These are phyloP conservation scores for Gobio gobio DNA, from an alignment of 2,113 vertebrate genomes.

Conservation along the genomic window DNA sequence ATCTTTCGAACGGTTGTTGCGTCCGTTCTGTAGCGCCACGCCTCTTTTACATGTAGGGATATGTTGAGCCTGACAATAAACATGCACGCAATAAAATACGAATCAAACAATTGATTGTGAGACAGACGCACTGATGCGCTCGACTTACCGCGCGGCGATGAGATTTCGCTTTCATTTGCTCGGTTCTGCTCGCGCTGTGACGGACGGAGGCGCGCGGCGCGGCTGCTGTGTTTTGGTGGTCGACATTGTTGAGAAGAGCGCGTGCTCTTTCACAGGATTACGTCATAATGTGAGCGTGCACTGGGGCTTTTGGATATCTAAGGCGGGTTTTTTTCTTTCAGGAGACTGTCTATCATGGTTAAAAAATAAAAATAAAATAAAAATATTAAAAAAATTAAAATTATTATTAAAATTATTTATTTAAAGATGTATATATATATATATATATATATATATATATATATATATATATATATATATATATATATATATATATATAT, in stretches of 20 bases:
- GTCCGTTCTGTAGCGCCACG: conserved; percentile 25
- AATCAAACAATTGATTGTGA: not conserved
- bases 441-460: too few relatives aligned
- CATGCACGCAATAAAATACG: not conserved
- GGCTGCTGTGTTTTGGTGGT: conserved; percentile 43
- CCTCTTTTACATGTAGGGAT: conserved; percentile 34
- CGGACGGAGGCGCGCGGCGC: conserved; percentile 30
- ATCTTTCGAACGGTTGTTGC: conserved; percentile 30
- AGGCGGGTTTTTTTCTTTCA: not conserved
- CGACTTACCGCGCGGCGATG: not conserved
- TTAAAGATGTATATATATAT: too few relatives aligned
- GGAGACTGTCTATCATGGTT: not conserved
- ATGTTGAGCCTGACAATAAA: not conserved
- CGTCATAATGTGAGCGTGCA: conserved; percentile 46
- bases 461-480: too few relatives aligned
- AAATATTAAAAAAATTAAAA: too few relatives aligned
- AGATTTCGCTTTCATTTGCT: conserved; percentile 31
- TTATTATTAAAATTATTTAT: too few relatives aligned
- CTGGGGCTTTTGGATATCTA: conserved; percentile 3
- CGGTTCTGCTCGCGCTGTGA: not conserved
- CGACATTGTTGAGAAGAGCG: conserved; percentile 51
- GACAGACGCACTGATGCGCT: not conserved
- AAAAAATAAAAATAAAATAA: too few relatives aligned
- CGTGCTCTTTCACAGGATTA: conserved; percentile 52
- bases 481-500: too few relatives aligned